Evolutionary conservation across 37 sponge, comb jelly and placozoan species (phyloP).

Genomic region (Theonella swinhoei): DNA sequence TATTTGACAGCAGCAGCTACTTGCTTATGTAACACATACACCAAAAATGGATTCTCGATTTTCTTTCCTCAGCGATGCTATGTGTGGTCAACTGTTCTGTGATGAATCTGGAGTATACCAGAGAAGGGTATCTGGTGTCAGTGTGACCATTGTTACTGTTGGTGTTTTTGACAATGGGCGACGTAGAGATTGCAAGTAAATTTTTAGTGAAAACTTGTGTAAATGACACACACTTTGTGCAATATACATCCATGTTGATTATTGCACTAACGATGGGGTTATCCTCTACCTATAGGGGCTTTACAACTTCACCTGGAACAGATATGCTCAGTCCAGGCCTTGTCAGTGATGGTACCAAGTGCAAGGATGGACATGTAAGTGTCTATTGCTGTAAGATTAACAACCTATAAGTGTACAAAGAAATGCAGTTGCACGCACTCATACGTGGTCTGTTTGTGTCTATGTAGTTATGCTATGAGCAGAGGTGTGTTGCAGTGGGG

Average conservation of each 20-base stretch:
- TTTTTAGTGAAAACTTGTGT: no score
- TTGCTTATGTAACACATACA: no score
- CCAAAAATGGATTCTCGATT: not conserved
- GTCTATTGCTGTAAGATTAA: not conserved
- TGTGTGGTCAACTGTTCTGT: slow-evolving; percentile 7
- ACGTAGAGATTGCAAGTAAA: not conserved
- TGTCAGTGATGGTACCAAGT: slow-evolving; percentile 17
- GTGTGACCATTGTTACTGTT: not conserved
- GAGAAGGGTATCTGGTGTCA: not conserved
- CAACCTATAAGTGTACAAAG: no score
- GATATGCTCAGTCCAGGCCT: slow-evolving; percentile 28
- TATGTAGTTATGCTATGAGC: not conserved
- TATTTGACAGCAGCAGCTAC: no score
- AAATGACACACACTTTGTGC: no score
- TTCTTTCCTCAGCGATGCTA: not conserved
- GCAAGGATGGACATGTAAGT: not conserved
- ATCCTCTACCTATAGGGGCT: not conserved
- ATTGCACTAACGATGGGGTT: no score
- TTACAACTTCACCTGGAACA: slow-evolving; percentile 13
- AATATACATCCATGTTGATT: not conserved
- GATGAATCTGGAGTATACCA: not conserved
- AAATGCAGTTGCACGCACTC: no score
- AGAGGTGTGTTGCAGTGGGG: not conserved
- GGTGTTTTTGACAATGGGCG: not conserved
- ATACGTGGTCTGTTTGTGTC: not conserved